A percentile compares a stretch with the other conserved stretches of the same genome.
phyloP scores from a whole-genome alignment of 1,140 invertebrate genomes.

The Zaprionus camerounensis region DNA sequence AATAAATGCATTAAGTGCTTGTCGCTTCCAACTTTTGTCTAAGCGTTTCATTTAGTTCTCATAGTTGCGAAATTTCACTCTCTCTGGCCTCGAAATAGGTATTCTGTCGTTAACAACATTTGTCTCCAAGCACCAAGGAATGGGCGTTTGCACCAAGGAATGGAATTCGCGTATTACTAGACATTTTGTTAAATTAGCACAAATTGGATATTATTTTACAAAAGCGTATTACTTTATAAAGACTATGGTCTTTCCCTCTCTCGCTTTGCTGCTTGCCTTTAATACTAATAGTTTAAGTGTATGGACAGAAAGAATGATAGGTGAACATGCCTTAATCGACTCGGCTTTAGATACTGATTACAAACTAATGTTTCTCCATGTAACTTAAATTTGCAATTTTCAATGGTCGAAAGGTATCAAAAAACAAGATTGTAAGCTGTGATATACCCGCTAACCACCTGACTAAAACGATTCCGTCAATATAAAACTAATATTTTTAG shows the following conservation, averaged over 20 bases:
- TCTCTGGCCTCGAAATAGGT: conserved; percentile 17
- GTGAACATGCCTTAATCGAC: too few species aligned
- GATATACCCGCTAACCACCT: too few species aligned
- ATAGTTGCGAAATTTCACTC: conserved; percentile 49
- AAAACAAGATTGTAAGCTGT: too few species aligned
- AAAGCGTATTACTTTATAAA: conserved; percentile 13
- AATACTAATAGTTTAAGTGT: too few species aligned
- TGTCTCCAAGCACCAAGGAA: conserved; percentile 10
- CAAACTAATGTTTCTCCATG: too few species aligned
- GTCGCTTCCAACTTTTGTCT: conserved; percentile 68
- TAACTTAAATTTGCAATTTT: too few species aligned
- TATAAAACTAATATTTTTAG: too few species aligned
- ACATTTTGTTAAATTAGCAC: conserved; percentile 67
- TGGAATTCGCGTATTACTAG: conserved; percentile 35
- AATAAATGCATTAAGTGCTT: conserved; percentile 82
- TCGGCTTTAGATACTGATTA: too few species aligned
- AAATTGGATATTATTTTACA: conserved; percentile 73
- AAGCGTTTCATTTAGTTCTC: conserved; percentile 81
- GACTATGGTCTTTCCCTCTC: neutral
- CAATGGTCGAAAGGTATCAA: too few species aligned
- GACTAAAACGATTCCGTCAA: too few species aligned
- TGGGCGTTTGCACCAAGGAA: neutral
- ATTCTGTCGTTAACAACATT: conserved; percentile 49
- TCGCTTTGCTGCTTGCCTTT: neutral
- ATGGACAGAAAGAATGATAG: too few species aligned